Evolutionary conservation across 2,113 vertebrate species (phyloP).

Genomic region (Argyrosomus japonicus): DNA sequence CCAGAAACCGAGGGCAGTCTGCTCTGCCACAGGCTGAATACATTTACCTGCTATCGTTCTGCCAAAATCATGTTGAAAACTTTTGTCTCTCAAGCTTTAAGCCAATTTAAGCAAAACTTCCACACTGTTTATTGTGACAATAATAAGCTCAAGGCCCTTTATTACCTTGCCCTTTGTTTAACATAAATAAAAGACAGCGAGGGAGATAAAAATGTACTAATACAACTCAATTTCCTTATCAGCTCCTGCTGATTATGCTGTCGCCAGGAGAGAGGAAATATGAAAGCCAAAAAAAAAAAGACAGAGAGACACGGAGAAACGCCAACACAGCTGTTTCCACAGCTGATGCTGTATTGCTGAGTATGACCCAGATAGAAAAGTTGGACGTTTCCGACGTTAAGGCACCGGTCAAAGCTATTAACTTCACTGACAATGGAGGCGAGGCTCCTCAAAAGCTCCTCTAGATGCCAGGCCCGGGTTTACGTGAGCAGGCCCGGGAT

Average conservation of each 20-base stretch:
- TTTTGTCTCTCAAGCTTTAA: background rate
- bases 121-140: background rate
- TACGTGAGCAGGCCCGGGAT: background rate
- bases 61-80: background rate
- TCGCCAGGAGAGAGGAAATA: conserved; percentile 18
- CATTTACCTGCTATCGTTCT: conserved; percentile 9
- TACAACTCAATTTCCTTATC: conserved; percentile 25
- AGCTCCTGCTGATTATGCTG: conserved; percentile 44
- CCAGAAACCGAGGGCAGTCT: background rate
- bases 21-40: conserved; percentile 21
- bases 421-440: conserved; percentile 54
- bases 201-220: conserved; percentile 19
- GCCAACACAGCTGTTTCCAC: conserved; percentile 43
- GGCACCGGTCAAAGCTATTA: conserved; percentile 63
- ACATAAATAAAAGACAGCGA: background rate
- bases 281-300: conserved; percentile 5
- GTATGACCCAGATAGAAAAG: conserved; percentile 48
- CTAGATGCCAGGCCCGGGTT: background rate
- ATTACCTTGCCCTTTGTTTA: background rate
- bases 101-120: background rate
- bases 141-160: background rate
- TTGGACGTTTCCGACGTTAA: conserved; percentile 31
- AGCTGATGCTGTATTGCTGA: conserved; percentile 34
- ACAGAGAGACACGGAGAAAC: conserved; percentile 9
- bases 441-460: conserved; percentile 17